phyloP scores from a whole-genome alignment of 2,797 vertebrate genomes.

The Pyrocephalus nanus region DNA sequence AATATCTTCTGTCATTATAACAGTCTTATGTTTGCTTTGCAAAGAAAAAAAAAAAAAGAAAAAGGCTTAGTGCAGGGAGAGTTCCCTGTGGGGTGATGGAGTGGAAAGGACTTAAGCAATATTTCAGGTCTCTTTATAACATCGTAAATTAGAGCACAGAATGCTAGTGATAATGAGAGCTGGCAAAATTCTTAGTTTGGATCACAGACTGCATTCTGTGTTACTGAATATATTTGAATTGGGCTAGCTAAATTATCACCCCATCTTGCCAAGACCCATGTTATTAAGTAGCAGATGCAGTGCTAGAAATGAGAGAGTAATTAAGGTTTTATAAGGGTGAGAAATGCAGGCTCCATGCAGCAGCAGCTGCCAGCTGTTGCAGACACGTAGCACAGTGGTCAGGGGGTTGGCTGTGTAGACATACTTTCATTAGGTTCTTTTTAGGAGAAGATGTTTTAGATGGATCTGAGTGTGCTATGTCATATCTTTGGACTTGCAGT shows the following conservation, averaged over 20 bases:
- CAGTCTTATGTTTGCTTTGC: not conserved
- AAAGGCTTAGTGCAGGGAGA: not conserved
- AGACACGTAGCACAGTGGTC: not conserved
- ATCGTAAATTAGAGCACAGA: not conserved
- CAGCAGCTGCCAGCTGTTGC: not conserved
- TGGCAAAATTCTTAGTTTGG: not conserved
- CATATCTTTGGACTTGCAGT: not conserved
- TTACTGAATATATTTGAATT: not conserved
- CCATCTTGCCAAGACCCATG: not conserved
- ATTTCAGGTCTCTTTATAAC: not conserved
- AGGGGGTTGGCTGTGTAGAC: not conserved
- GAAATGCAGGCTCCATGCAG: not conserved
- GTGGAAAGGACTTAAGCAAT: not conserved
- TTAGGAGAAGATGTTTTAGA: not conserved
- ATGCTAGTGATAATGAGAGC: not conserved
- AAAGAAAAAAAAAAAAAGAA: not conserved
- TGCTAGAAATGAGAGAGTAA: not conserved
- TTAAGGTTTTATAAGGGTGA: not conserved
- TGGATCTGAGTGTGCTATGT: not conserved
- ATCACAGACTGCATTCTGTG: not conserved
- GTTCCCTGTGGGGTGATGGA: not conserved
- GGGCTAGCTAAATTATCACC: not conserved
- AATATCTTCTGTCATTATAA: not conserved
- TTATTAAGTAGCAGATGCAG: not conserved
- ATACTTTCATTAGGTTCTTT: not conserved